Base-by-base conservation (phyloP, 2,113 vertebrate genomes). In the Xenopus borealis region DNA sequence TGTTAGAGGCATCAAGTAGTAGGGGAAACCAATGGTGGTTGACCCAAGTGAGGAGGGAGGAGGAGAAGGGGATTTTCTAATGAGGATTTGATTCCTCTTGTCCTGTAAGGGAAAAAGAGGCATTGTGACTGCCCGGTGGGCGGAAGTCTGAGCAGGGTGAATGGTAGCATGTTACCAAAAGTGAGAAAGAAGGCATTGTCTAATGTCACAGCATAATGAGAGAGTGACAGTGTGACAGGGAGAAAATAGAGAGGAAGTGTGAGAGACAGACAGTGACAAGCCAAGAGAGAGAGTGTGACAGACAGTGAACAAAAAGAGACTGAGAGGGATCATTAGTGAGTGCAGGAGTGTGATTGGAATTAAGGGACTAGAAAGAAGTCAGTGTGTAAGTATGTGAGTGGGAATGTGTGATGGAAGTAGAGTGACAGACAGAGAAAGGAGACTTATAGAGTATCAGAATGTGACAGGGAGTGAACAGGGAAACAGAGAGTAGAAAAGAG, bases 81-180 rank as follows among this genome's bases (percentile, higher is more conserved):
- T 75, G 68, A 55, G 65, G 30, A 62, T 75, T 68, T 76, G 73
- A 76, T 69, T 76, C 66, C 58, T 61, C 59, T 69, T 67, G 67
- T 52, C 74, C 62, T 23, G 62, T 33, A 13, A 62, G 68, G 33
- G 74, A 77, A 77, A 63, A 77, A 69, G 74, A 44, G 47, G 59
- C 74, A 70, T 70, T 77, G 74, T 77, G 74, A 70, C 66, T 77
- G 62, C 62, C 59, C 67, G 61, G 74, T 77, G 74, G 74, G 74
- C 47, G 74, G 74, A 77, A 77, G 74, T 70, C 74, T 69, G 66
- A 75, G 58, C 66, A 69, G 73, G 57, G 68, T 77, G 74, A 77
- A 77, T 77, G 67, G 74, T 77, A 68, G 45, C 74, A 64, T 76
- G 66, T 76, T 76, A 77, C 74, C 61, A 61, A 77, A 45, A 64